Conservation (phyloP, 2,888 invertebrate species). For the Tipula helvola region DNA sequence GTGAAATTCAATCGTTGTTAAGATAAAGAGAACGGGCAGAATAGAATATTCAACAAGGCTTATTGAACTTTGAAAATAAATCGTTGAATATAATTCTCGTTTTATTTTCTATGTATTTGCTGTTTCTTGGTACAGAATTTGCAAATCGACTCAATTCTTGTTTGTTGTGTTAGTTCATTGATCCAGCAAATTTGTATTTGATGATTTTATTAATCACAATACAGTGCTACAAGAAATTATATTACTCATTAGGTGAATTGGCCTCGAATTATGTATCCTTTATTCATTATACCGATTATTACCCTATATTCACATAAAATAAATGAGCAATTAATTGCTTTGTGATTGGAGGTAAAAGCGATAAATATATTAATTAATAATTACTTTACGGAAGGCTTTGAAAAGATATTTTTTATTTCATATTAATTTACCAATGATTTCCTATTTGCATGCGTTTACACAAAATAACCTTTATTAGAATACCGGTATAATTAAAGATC, state of each 20-base stretch:
- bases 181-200: background rate
- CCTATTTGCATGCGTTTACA: background rate
- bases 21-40: background rate
- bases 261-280: too few relatives aligned
- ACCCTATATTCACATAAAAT: background rate
- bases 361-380: too few relatives aligned
- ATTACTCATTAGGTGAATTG: too few relatives aligned
- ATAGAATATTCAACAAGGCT: background rate
- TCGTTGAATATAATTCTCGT: background rate
- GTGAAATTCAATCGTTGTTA: background rate
- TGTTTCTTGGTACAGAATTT: background rate
- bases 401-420: background rate
- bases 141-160: background rate
- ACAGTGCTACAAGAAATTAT: too few relatives aligned
- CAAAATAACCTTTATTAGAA: too few relatives aligned
- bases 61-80: background rate
- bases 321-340: background rate
- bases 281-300: background rate
- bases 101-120: background rate
- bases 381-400: background rate
- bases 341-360: background rate
- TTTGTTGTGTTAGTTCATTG: background rate
- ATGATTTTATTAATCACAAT: background rate
- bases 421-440: background rate
- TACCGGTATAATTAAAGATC: too few relatives aligned